phyloP scores from a whole-genome alignment of 2,888 invertebrate species.

The Rotaria macrura region DNA sequence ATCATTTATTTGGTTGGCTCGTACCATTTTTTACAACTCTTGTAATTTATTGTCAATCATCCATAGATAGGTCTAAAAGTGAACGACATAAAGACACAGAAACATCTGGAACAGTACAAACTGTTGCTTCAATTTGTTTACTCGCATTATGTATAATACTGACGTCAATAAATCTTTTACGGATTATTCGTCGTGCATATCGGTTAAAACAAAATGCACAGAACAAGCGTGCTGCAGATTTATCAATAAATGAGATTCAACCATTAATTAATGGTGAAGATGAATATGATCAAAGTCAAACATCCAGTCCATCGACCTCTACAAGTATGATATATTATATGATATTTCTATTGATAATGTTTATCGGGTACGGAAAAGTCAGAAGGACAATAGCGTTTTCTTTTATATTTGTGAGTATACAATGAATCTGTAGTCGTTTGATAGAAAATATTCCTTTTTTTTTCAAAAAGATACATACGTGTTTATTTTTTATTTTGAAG shows the following conservation, averaged over 20 bases:
- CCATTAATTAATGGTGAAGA: background rate
- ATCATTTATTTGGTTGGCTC: conserved; percentile 2
- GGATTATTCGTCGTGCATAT: background rate
- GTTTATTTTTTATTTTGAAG: too few relatives aligned
- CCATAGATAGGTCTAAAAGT: too few relatives aligned
- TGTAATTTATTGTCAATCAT: background rate
- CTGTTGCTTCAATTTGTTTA: background rate
- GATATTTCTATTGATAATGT: too few relatives aligned
- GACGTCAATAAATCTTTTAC: background rate
- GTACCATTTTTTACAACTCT: background rate
- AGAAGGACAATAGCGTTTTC: too few relatives aligned
- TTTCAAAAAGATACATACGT: too few relatives aligned
- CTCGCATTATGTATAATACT: background rate
- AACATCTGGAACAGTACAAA: background rate
- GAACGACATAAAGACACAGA: too few relatives aligned
- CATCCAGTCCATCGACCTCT: background rate
- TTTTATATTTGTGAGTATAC: too few relatives aligned
- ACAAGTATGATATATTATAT: background rate
- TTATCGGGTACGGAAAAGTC: too few relatives aligned
- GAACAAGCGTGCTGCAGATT: background rate
- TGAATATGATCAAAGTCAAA: background rate
- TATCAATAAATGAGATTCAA: background rate
- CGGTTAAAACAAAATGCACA: background rate
- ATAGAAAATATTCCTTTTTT: too few relatives aligned
- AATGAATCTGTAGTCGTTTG: too few relatives aligned